phyloP scores from a whole-genome alignment of 1,140 invertebrate genomes.

The Drosophila cardini region DNA sequence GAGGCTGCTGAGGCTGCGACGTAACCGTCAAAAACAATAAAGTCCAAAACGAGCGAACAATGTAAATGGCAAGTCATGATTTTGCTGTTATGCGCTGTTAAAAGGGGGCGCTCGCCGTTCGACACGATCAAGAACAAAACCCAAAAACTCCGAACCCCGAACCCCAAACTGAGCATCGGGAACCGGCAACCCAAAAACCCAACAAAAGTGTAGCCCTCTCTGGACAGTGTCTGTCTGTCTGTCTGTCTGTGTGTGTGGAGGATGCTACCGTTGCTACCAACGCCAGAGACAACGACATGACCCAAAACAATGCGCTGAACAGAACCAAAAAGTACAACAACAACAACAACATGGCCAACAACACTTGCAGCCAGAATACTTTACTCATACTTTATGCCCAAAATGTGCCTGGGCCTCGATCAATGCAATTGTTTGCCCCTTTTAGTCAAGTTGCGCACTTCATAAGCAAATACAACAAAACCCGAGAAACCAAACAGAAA shows the following conservation, averaged over 20 bases:
- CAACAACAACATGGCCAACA: slow-evolving; percentile 54
- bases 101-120: slow-evolving; percentile 84
- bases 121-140: slow-evolving; percentile 84
- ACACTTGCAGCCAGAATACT: slow-evolving; percentile 61
- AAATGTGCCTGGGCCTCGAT: slow-evolving; percentile 65
- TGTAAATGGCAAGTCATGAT: slow-evolving; percentile 85
- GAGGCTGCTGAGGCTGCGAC: slow-evolving; percentile 34
- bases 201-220: neutral
- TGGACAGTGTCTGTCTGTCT: slow-evolving; percentile 12
- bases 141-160: slow-evolving; percentile 37
- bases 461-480: slow-evolving; percentile 80
- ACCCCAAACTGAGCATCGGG: too few relatives aligned
- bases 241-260: slow-evolving; percentile 40
- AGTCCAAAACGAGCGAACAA: slow-evolving; percentile 84
- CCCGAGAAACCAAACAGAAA: slow-evolving; percentile 47
- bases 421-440: slow-evolving; percentile 83
- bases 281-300: slow-evolving; percentile 65
- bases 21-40: slow-evolving; percentile 84
- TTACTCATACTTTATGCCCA: slow-evolving; percentile 82
- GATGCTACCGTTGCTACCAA: slow-evolving; percentile 75
- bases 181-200: too few relatives aligned
- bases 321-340: slow-evolving; percentile 45
- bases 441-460: slow-evolving; percentile 83
- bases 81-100: slow-evolving; percentile 84
- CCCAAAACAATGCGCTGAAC: slow-evolving; percentile 74